Percentiles rank a stretch among this genome's conserved stretches.
Evolutionary conservation across 2,797 vertebrate genomes (phyloP).

Genomic region (Acanthis flammea): DNA sequence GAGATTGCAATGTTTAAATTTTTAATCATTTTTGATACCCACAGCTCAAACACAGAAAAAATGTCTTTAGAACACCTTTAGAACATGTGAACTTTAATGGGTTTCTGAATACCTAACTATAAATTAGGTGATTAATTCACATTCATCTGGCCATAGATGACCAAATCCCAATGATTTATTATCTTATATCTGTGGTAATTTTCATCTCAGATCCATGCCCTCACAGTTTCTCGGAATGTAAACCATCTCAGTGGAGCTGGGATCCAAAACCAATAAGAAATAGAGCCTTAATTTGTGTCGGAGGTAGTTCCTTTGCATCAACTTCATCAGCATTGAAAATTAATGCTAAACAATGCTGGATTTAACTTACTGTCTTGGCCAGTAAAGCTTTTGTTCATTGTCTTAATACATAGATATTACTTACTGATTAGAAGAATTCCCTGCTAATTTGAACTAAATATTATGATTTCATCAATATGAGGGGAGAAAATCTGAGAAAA

Average conservation of each 20-base stretch:
- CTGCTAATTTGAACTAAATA: not conserved
- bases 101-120: not conserved
- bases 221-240: not conserved
- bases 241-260: not conserved
- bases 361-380: not conserved
- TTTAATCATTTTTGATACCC: not conserved
- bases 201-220: not conserved
- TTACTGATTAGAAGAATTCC: not conserved
- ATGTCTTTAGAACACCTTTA: not conserved
- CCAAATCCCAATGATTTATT: not conserved
- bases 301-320: not conserved
- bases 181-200: not conserved
- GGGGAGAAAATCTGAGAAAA: not conserved
- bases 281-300: not conserved
- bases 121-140: not conserved
- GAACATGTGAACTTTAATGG: not conserved
- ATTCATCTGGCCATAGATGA: not conserved
- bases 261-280: not conserved
- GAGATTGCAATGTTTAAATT: not conserved
- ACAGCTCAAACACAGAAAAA: not conserved
- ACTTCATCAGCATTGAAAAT: not conserved
- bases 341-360: not conserved
- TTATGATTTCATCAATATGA: not conserved
- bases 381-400: not conserved
- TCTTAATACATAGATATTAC: not conserved